phyloP scores from a whole-genome alignment of 1,140 invertebrate genomes.

The Anadara kagoshimensis region DNA sequence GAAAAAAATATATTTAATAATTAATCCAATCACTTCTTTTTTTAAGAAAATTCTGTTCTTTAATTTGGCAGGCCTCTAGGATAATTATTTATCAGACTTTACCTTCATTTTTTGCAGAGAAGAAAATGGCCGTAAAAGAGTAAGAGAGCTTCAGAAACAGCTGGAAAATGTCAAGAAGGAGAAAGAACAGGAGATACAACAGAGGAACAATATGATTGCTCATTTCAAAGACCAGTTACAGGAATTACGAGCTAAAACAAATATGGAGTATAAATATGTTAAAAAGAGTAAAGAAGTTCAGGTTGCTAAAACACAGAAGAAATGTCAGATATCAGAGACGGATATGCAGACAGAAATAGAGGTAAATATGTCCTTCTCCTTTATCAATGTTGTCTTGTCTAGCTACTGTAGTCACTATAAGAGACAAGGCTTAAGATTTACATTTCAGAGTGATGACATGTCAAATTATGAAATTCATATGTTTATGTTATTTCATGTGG shows the following conservation, averaged over 20 bases:
- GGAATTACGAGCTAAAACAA: conserved; percentile 72
- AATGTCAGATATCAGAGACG: conserved; percentile 64
- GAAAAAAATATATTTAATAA: too few species aligned
- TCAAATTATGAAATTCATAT: too few species aligned
- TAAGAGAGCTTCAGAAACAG: conserved; percentile 63
- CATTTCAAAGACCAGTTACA: conserved; percentile 70
- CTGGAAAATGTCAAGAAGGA: conserved; percentile 69
- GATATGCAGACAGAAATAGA: conserved; percentile 67
- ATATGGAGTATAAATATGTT: conserved; percentile 73
- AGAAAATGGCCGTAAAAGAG: conserved; percentile 67
- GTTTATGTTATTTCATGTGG: too few species aligned
- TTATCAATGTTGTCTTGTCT: too few species aligned
- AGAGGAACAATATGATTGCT: conserved; percentile 72
- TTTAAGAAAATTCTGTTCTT: too few species aligned
- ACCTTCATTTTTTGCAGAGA: conserved; percentile 54
- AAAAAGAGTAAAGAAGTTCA: conserved; percentile 70
- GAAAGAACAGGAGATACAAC: conserved; percentile 69
- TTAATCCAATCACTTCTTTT: too few species aligned
- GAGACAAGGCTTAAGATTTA: too few species aligned
- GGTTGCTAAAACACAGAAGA: conserved; percentile 71
- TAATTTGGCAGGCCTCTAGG: too few species aligned
- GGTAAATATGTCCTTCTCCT: conserved; percentile 37
- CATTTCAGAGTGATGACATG: too few species aligned
- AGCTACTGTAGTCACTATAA: too few species aligned
- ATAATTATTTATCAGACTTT: too few species aligned